phyloP scores from a whole-genome alignment of 2,797 vertebrate species.

The Manis javanica region DNA sequence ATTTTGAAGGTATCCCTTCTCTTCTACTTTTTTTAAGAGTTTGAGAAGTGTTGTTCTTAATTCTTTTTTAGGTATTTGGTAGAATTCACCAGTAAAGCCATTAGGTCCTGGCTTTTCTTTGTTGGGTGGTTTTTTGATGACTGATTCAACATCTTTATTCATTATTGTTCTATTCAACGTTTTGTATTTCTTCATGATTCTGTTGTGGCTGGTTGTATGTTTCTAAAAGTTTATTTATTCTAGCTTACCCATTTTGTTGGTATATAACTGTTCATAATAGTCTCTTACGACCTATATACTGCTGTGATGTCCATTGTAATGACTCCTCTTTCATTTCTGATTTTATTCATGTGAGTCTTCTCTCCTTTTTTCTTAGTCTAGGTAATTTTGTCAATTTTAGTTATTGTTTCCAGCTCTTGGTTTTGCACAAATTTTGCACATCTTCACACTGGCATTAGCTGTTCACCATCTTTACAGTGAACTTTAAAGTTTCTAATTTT shows the following conservation, averaged over 20 bases:
- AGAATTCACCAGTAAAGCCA: neutral
- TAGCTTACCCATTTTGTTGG: neutral
- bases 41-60: neutral
- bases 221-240: neutral
- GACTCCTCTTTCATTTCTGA: neutral
- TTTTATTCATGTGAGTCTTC: neutral
- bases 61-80: neutral
- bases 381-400: neutral
- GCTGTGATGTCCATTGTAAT: neutral
- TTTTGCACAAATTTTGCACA: neutral
- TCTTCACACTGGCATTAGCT: neutral
- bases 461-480: neutral
- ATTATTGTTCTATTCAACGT: neutral
- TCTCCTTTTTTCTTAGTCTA: neutral
- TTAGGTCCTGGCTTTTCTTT: neutral
- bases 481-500: neutral
- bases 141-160: neutral
- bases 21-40: neutral
- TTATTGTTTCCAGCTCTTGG: neutral
- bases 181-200: neutral
- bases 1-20: neutral
- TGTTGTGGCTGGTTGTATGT: neutral
- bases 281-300: neutral
- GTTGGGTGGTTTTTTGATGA: neutral
- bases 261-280: neutral